Evolutionary conservation across 2,797 vertebrate species (phyloP), one percentile per base, ranked within the genome.

Genomic region (Pempheris klunzingeri): DNA sequence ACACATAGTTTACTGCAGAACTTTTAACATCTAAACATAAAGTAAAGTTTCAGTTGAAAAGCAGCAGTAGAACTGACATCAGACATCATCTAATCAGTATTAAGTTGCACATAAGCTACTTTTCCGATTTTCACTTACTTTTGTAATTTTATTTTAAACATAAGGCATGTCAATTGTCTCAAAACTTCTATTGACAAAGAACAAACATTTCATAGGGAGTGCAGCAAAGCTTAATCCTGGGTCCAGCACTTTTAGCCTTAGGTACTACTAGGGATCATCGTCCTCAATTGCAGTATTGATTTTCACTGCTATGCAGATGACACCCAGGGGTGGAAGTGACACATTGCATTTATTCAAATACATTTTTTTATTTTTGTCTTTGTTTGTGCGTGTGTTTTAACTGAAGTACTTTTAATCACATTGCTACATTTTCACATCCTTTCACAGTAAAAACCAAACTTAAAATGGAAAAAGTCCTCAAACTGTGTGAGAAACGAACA

Each of bases 261-360:
- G 1, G 30, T 34, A 17, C 9, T 15, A 39, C 2, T 15, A 10
- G 15, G 22, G 36, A 17, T 17, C n/a, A 6, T 38, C 46, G 32
- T 57, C 32, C 6, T 24, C 41, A 22, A 41, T 22, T 13, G 22
- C 22, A 52, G 5, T 22, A 17, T 43, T 61, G 10, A 53, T 67
- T 43, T 38, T 54, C 3, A 7, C 55, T 20, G 4, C 17, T 78
- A 53, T 71, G 52, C 63, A 71, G 61, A 80, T 81, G 71, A 81
- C 13, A 67, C 4, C 30, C 10, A n/a, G 28, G n/a, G n/a, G n/a
- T n/a, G n/a, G n/a, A n/a, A n/a, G n/a, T n/a, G n/a, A n/a, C n/a
- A n/a, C n/a, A n/a, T n/a, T n/a, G n/a, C n/a, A n/a, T n/a, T n/a
- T n/a, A n/a, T n/a, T n/a, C n/a, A n/a, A n/a, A n/a, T n/a, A n/a